phyloP scores from a whole-genome alignment of 1,140 invertebrate species.

The Diachasma alloeum region DNA sequence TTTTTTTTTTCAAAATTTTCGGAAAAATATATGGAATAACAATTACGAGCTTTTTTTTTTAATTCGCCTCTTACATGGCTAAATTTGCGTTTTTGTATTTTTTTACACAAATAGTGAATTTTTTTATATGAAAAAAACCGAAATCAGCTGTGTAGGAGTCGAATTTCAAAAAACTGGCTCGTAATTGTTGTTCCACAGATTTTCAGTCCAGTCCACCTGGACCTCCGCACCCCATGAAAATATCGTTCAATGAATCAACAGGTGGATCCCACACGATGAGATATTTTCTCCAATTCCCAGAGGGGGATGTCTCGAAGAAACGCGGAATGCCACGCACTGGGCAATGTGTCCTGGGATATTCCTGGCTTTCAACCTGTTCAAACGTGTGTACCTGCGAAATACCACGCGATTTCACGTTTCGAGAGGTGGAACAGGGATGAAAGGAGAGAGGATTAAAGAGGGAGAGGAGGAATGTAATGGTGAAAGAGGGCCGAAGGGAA shows the following conservation, averaged over 20 bases:
- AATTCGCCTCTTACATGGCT: too few relatives aligned
- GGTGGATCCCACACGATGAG: constrained; percentile 3
- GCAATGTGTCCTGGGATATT: not conserved
- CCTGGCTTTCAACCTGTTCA: not conserved
- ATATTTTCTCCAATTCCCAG: not conserved
- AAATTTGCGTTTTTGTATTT: too few relatives aligned
- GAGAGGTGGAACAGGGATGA: constrained; percentile 21
- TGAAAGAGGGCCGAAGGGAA: constrained; percentile 32
- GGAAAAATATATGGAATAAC: too few relatives aligned
- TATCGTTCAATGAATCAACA: not conserved
- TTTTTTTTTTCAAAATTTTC: too few relatives aligned
- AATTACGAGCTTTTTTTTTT: too few relatives aligned
- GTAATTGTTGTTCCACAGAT: too few relatives aligned
- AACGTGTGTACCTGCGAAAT: not conserved
- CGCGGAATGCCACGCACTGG: not conserved
- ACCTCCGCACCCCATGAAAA: too few relatives aligned
- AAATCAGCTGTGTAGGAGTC: too few relatives aligned
- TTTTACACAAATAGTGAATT: too few relatives aligned
- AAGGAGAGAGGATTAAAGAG: constrained; percentile 32
- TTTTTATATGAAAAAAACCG: too few relatives aligned
- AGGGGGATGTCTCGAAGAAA: not conserved
- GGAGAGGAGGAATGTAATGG: constrained; percentile 26
- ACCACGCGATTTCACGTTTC: not conserved
- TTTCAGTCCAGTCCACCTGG: too few relatives aligned
- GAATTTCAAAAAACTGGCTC: too few relatives aligned